These are phyloP conservation scores for Himalopsyche phryganea DNA, from an alignment of 1,140 invertebrate genomes.

Conservation along the genomic window DNA sequence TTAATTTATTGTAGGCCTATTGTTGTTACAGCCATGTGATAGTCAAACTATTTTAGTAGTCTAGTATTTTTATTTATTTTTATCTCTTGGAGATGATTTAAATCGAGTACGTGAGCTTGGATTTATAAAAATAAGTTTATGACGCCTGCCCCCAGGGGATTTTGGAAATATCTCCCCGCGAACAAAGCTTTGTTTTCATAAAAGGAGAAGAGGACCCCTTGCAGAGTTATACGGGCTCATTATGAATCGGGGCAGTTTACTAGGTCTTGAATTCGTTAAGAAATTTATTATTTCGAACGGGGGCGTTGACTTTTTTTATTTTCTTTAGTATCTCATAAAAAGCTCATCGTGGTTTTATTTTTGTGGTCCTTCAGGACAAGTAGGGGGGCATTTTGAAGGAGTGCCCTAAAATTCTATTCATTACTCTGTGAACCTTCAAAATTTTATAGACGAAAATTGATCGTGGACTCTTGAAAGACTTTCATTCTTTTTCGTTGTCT, in stretches of 20 bases:
- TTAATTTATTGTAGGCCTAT: too few relatives aligned
- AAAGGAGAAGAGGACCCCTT: constrained; percentile 7
- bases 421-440: background rate
- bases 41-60: too few relatives aligned
- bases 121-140: constrained; percentile 3
- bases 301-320: constrained; percentile 13
- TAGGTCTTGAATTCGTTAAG: constrained; percentile 12
- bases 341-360: background rate
- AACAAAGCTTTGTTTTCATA: constrained; percentile 14
- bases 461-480: too few relatives aligned
- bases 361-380: constrained; percentile 15
- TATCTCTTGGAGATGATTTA: too few relatives aligned
- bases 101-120: too few relatives aligned
- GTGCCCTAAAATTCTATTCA: background rate
- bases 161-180: constrained; percentile 8
- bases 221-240: constrained; percentile 27
- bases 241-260: constrained; percentile 7
- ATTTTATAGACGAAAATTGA: too few relatives aligned
- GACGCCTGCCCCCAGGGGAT: background rate
- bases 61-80: too few relatives aligned
- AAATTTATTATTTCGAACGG: constrained; percentile 14
- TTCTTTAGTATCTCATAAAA: background rate
- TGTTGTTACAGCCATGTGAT: too few relatives aligned
- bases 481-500: too few relatives aligned
- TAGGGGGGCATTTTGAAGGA: constrained; percentile 18